These are phyloP conservation scores for Sebastes schlegelii DNA, from an alignment of 2,113 vertebrate species.

Conservation along the genomic window DNA sequence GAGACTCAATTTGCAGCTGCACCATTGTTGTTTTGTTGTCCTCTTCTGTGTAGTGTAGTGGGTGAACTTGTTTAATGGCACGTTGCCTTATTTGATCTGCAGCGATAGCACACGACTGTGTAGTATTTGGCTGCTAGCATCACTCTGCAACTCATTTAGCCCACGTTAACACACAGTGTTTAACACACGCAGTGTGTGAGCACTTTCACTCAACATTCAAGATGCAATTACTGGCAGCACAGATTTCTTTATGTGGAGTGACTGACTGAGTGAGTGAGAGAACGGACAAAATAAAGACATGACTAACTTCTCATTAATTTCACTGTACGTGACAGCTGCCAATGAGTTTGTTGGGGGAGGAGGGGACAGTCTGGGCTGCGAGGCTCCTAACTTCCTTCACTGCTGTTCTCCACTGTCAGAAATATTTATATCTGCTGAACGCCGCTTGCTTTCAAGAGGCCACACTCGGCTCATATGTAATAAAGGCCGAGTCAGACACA, in stretches of 20 bases:
- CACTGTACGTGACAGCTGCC: constrained; percentile 66
- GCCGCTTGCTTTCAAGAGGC: constrained; percentile 64
- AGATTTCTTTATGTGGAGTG: constrained; percentile 67
- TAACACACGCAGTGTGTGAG: constrained; percentile 38
- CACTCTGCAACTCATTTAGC: constrained; percentile 64
- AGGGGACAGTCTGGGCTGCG: constrained; percentile 45
- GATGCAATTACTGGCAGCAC: constrained; percentile 68
- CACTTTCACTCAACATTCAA: constrained; percentile 62
- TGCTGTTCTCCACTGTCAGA: constrained; percentile 48
- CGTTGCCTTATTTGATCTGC: constrained; percentile 54
- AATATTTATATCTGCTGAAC: constrained; percentile 64
- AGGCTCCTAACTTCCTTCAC: constrained; percentile 52
- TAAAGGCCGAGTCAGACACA: constrained; percentile 55
- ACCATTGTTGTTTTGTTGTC: constrained; percentile 20
- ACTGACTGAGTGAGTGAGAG: constrained; percentile 60
- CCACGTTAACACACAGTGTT: constrained; percentile 50
- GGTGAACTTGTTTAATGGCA: constrained; percentile 41
- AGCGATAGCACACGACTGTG: constrained; percentile 20
- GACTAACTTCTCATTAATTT: constrained; percentile 76
- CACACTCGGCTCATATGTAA: constrained; percentile 61
- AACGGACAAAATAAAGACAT: constrained; percentile 69
- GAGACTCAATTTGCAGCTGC: constrained; percentile 19
- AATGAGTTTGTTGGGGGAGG: constrained; percentile 47
- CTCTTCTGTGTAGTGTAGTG: background rate
- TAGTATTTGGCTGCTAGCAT: constrained; percentile 60